A percentile compares a stretch with the other conserved stretches of the same genome.
phyloP scores from a whole-genome alignment of 2,113 vertebrate genomes.

The Abramis brama region DNA sequence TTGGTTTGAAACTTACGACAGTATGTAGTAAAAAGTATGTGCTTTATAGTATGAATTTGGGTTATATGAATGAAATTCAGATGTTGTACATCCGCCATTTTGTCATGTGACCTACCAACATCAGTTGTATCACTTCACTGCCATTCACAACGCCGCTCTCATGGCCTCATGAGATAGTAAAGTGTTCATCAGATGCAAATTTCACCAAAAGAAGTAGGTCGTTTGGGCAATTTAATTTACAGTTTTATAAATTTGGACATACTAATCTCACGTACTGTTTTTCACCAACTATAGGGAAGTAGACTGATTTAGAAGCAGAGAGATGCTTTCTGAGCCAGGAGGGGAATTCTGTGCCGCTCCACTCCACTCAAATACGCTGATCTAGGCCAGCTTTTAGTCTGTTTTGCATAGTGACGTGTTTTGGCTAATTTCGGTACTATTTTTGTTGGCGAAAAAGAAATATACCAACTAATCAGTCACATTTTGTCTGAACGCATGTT shows the following conservation, averaged over 20 bases:
- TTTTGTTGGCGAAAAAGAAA: not conserved
- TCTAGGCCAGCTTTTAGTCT: not conserved
- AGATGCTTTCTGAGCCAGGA: not conserved
- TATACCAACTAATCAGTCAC: not conserved
- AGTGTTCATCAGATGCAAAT: not conserved
- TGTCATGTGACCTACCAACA: not conserved
- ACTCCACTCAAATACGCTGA: not conserved
- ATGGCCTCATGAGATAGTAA: not conserved
- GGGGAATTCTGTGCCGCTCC: not conserved
- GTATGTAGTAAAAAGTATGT: not conserved
- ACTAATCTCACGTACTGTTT: not conserved
- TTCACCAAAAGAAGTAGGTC: not conserved
- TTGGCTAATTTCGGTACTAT: not conserved
- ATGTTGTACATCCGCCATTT: too few species aligned
- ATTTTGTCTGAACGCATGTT: not conserved
- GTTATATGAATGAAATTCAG: not conserved
- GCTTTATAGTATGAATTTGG: not conserved
- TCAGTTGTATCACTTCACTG: not conserved
- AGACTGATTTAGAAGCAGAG: not conserved
- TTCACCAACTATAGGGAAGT: not conserved
- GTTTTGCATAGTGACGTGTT: not conserved
- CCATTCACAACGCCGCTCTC: not conserved
- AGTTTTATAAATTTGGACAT: not conserved
- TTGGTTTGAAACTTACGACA: not conserved
- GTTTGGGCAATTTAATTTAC: too few species aligned